Base-by-base conservation (phyloP, 2,888 invertebrate genomes). In the Automeris io region DNA sequence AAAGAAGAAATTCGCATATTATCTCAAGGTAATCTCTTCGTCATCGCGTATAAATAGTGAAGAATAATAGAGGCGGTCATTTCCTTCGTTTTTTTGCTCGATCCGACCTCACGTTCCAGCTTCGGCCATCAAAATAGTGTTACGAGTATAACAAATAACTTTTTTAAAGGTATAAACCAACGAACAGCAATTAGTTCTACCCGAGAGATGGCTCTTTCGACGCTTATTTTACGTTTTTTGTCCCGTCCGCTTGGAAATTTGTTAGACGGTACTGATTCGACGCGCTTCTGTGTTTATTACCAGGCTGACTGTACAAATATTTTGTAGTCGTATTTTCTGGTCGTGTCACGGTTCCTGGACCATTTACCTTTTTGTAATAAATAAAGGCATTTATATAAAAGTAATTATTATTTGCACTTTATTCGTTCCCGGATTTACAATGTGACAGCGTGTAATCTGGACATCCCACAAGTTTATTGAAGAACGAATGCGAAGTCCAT, bases 231-330 rank as follows among this genome's bases (percentile, higher is more conserved):
- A 51, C 47, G 47, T 60, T 64, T 70, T 74, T 76, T 72, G 60
- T 63, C 49, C 41, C 48, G 58, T 61, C 45, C 54, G 49, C 51
- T 59, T 58, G 57, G 54, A 61, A 57, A 63, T 69, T 71, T 80
- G 75, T 76, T 78, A 74, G 69, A 77, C 66, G 73, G 63, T 61
- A 57, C 55, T 53, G 62, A 83, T 86, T 82, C 65, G 85, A 69
- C 59, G 61, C 82, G 85, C 85, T 85, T 63, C 85, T 75, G 83
- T 75, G 74, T 77, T 78, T 82, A 83, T 83, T 83, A 73, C 76
- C 54, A 54, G 42, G 79, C 79, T 83, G 85, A 82, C 80, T 79
- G 75, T 83, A 79, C 85, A 85, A 86, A 85, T 86, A 86, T 86
- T 85, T 82, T 83, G 76, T 77, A 67, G 61, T 57, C 74, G 74